Conservation (phyloP, 2,888 invertebrate species). For the Lissocephala sabroskyi region DNA sequence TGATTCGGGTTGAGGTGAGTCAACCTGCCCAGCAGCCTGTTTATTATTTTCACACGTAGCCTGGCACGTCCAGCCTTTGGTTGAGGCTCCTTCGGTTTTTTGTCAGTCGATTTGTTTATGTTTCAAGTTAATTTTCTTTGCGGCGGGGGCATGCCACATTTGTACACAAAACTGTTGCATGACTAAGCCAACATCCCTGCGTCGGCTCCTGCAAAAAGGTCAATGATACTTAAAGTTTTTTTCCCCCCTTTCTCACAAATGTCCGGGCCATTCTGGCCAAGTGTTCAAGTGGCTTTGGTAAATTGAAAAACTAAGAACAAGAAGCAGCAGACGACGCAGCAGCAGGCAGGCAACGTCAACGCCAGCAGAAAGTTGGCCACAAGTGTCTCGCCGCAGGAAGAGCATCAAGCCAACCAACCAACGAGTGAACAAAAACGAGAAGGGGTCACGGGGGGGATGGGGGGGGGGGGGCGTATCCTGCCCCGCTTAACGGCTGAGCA, state of each 20-base stretch:
- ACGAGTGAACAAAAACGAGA: too few relatives aligned
- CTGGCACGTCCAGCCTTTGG: slow-evolving; percentile 31
- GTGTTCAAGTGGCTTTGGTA: slow-evolving; percentile 50
- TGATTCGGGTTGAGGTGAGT: too few relatives aligned
- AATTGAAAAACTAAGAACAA: slow-evolving; percentile 37
- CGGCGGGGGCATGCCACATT: neutral
- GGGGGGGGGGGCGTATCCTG: too few relatives aligned
- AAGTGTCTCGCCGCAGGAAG: slow-evolving; percentile 25
- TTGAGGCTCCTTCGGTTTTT: neutral
- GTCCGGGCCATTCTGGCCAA: slow-evolving; percentile 7
- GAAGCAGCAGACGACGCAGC: too few relatives aligned
- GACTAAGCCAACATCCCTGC: neutral
- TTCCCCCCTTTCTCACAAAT: neutral
- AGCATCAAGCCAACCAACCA: too few relatives aligned
- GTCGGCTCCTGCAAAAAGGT: slow-evolving; percentile 33
- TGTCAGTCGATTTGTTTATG: too few relatives aligned
- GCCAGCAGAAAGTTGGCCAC: slow-evolving; percentile 28
- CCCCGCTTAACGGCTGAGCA: slow-evolving; percentile 7
- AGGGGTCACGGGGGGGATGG: too few relatives aligned
- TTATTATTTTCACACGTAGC: slow-evolving; percentile 62
- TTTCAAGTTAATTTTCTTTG: too few relatives aligned
- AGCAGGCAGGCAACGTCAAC: too few relatives aligned
- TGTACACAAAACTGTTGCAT: slow-evolving; percentile 1
- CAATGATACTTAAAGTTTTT: slow-evolving; percentile 55
- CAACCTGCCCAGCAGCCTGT: too few relatives aligned